Percentiles rank a stretch among this genome's conserved stretches.
These are phyloP conservation scores for Hedya salicella DNA, from an alignment of 2,888 invertebrate species.

Conservation along the genomic window DNA sequence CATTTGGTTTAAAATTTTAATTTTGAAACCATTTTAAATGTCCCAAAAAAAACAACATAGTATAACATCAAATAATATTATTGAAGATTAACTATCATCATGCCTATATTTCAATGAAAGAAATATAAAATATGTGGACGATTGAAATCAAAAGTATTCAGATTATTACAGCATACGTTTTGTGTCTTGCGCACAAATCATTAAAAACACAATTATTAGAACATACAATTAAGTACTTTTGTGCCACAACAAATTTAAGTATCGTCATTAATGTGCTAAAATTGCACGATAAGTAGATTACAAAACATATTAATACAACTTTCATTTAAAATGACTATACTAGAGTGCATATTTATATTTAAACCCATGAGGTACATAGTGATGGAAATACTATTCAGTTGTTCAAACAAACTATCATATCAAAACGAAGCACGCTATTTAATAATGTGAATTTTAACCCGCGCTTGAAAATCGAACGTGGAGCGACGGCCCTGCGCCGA, in stretches of 20 bases:
- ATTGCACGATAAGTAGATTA: background rate
- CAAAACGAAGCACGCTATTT: background rate
- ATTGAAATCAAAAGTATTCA: too few relatives aligned
- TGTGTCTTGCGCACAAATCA: too few relatives aligned
- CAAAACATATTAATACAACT: background rate
- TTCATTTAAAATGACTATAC: background rate
- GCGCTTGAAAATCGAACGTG: background rate
- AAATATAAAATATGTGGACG: too few relatives aligned
- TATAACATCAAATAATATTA: too few relatives aligned
- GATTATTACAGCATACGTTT: too few relatives aligned
- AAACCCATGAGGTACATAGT: background rate
- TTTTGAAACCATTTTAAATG: too few relatives aligned
- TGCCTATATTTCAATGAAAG: too few relatives aligned
- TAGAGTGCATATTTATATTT: background rate
- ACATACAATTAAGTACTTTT: too few relatives aligned
- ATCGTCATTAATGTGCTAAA: background rate
- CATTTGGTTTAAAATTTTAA: too few relatives aligned
- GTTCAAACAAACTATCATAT: background rate
- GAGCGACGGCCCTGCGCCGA: conserved; percentile 57
- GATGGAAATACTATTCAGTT: background rate
- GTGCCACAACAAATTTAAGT: background rate
- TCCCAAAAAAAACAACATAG: too few relatives aligned
- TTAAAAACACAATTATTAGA: too few relatives aligned
- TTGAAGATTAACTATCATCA: too few relatives aligned
- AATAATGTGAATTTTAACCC: conserved; percentile 14